Evolutionary conservation across 2,797 vertebrate genomes (phyloP).

Genomic region (Sternotherus odoratus): DNA sequence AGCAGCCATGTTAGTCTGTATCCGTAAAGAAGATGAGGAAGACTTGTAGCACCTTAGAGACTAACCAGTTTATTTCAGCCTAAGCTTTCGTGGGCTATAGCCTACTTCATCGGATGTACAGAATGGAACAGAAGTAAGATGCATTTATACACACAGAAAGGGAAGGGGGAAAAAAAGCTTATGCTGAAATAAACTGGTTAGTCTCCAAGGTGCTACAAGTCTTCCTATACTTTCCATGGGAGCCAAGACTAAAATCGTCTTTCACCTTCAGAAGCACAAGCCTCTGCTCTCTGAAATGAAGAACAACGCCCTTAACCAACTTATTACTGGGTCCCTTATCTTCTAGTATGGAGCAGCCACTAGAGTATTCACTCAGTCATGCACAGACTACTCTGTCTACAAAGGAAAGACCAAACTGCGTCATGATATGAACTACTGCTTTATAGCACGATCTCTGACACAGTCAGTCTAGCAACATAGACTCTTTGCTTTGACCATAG

Average conservation of each 20-base stretch:
- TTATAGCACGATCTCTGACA: background rate
- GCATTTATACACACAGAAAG: too few species aligned
- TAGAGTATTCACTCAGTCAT: background rate
- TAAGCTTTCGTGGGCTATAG: too few species aligned
- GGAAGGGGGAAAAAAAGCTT: too few species aligned
- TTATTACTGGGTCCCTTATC: background rate
- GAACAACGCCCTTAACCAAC: background rate
- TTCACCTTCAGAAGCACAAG: background rate
- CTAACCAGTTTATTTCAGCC: too few species aligned
- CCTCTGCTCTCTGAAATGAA: constrained; percentile 8
- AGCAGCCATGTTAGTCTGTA: too few species aligned
- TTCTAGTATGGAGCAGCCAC: background rate
- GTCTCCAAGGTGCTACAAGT: too few species aligned
- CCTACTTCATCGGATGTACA: too few species aligned
- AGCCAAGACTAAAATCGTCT: background rate
- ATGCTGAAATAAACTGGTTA: too few species aligned
- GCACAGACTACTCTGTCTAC: background rate
- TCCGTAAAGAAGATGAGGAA: too few species aligned
- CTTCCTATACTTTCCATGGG: background rate
- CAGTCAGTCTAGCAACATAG: background rate
- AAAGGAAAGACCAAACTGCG: background rate
- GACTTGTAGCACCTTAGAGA: too few species aligned
- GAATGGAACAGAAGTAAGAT: too few species aligned
- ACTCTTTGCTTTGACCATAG: background rate
- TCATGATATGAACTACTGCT: background rate